Evolutionary conservation across 64 coral and sea anemone genomes (phyloP).

Genomic region (Acropora tenuis): DNA sequence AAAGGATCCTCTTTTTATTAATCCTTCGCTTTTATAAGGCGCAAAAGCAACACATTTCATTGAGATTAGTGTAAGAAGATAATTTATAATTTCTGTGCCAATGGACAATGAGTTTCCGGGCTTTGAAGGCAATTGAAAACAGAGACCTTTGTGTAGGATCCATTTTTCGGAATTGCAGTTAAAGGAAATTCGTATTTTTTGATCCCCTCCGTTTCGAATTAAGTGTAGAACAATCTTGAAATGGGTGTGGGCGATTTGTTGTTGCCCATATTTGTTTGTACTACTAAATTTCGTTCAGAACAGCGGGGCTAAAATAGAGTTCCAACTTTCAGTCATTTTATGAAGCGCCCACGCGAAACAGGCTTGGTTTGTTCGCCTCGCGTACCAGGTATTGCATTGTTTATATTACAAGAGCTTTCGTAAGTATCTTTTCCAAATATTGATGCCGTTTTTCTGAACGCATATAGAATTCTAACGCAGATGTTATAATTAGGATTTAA

Average conservation of each 20-base stretch:
- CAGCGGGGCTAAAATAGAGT: no score
- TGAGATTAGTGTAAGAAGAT: neutral
- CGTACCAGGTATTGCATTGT: neutral
- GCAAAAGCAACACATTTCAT: neutral
- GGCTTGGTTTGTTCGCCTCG: neutral
- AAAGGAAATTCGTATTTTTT: no score
- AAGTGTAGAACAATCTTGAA: no score
- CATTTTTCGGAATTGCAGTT: no score
- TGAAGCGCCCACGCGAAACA: neutral
- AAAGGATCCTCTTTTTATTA: neutral
- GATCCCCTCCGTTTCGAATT: no score
- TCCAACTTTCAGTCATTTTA: neutral
- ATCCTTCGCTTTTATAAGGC: no score
- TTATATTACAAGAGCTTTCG: conserved; percentile 27
- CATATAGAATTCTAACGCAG: neutral
- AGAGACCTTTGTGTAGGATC: no score
- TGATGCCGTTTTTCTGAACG: neutral
- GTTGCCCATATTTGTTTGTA: no score
- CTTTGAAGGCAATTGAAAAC: neutral
- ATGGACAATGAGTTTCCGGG: no score
- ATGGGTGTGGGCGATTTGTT: no score
- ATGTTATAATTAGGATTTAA: neutral
- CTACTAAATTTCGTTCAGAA: no score
- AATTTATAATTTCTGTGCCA: neutral
- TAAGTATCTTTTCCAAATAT: conserved; percentile 24